phyloP scores from a whole-genome alignment of 2,113 vertebrate genomes.

The Todiramphus chloris region DNA sequence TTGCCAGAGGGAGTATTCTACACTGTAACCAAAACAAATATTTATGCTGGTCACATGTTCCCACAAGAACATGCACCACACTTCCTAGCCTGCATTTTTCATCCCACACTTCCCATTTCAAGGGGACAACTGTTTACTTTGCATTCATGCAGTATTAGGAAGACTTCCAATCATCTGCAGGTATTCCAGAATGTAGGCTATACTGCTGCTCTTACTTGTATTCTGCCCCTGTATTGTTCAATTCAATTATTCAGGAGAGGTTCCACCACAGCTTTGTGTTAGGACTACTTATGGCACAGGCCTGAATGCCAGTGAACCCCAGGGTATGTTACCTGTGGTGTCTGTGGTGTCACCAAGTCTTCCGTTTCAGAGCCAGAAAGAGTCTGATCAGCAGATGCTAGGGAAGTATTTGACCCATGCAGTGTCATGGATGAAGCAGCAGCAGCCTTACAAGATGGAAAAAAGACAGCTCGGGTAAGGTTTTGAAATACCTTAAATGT shows the following conservation, averaged over 20 bases:
- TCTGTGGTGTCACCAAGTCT: constrained; percentile 62
- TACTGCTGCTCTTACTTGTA: neutral
- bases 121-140: neutral
- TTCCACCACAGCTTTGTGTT: neutral
- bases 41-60: neutral
- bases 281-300: neutral
- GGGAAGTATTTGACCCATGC: constrained; percentile 67
- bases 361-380: constrained; percentile 75
- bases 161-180: neutral
- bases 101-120: neutral
- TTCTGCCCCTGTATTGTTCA: neutral
- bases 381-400: constrained; percentile 66
- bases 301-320: neutral
- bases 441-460: constrained; percentile 46
- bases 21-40: neutral
- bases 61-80: neutral
- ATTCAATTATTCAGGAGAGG: neutral
- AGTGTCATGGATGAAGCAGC: constrained; percentile 58
- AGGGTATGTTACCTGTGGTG: constrained; percentile 51
- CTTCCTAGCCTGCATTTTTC: neutral
- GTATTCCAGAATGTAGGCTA: neutral
- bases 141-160: neutral
- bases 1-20: neutral
- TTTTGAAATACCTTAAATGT: neutral
- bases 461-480: neutral